Percentiles rank a stretch among this genome's conserved stretches.
These are phyloP conservation scores for Siniperca undulata DNA, from an alignment of 2,797 vertebrate species.

Conservation along the genomic window DNA sequence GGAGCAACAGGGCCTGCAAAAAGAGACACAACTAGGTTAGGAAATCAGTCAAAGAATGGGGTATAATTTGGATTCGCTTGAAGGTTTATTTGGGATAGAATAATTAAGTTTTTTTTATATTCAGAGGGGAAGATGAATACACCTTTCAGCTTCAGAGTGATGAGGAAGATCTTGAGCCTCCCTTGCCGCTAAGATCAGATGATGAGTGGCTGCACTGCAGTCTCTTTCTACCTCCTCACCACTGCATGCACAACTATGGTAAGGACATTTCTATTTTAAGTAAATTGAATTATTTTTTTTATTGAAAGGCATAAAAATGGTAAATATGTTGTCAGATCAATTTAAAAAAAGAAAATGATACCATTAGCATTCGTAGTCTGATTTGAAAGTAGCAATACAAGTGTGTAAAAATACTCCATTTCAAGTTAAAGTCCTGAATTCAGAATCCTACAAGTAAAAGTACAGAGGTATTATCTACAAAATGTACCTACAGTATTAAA, in stretches of 20 bases:
- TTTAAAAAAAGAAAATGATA: background rate
- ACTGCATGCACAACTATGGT: conserved; percentile 49
- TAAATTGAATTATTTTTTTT: background rate
- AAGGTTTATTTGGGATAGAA: background rate
- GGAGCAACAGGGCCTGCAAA: conserved; percentile 65
- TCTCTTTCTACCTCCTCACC: conserved; percentile 22
- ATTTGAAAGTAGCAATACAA: background rate
- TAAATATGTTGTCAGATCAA: background rate
- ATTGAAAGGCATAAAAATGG: background rate
- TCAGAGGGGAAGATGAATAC: conserved; percentile 71
- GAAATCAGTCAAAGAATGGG: background rate
- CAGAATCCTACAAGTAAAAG: background rate
- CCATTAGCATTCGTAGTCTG: background rate
- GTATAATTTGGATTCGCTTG: background rate
- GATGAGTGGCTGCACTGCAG: conserved; percentile 51
- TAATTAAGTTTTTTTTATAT: background rate
- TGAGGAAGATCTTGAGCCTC: conserved; percentile 80
- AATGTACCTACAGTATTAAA: background rate
- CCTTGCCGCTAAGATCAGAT: conserved; percentile 85
- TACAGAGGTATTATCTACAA: background rate
- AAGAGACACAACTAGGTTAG: conserved; percentile 57
- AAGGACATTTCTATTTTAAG: conserved; percentile 1
- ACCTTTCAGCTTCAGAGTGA: conserved; percentile 61
- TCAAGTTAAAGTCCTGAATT: background rate
- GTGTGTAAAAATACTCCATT: background rate